Evolutionary conservation across 2,113 vertebrate species (phyloP).

Genomic region (Dipodomys spectabilis): DNA sequence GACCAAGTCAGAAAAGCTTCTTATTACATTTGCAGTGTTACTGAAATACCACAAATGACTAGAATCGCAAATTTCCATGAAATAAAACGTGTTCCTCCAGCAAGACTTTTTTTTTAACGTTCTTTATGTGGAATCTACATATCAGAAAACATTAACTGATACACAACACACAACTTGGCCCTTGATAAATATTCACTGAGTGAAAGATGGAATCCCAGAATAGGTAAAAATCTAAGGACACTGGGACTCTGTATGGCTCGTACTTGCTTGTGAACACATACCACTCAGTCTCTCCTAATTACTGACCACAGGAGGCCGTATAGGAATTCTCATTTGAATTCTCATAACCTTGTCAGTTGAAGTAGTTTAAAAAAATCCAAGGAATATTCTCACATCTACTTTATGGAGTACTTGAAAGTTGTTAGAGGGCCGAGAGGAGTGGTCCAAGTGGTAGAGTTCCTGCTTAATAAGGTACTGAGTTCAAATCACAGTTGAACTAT

Average conservation of each 20-base stretch:
- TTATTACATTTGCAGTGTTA: conserved; percentile 6
- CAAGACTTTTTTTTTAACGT: not conserved
- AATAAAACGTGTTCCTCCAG: not conserved
- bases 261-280: not conserved
- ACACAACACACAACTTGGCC: not conserved
- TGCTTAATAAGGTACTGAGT: too few relatives aligned
- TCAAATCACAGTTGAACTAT: not conserved
- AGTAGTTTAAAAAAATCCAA: not conserved
- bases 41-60: conserved; percentile 31
- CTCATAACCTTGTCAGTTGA: not conserved
- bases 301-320: not conserved
- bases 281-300: not conserved
- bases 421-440: not conserved
- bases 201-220: not conserved
- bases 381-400: not conserved
- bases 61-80: not conserved
- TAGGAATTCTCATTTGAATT: not conserved
- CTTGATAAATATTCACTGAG: not conserved
- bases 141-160: not conserved
- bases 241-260: not conserved
- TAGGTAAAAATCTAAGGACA: not conserved
- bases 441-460: too few relatives aligned
- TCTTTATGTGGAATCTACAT: not conserved
- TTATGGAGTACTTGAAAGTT: not conserved
- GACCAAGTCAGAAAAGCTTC: conserved; percentile 63